These are phyloP conservation scores for Crepidodera aurea DNA, from an alignment of 2,888 invertebrate species.

Conservation along the genomic window DNA sequence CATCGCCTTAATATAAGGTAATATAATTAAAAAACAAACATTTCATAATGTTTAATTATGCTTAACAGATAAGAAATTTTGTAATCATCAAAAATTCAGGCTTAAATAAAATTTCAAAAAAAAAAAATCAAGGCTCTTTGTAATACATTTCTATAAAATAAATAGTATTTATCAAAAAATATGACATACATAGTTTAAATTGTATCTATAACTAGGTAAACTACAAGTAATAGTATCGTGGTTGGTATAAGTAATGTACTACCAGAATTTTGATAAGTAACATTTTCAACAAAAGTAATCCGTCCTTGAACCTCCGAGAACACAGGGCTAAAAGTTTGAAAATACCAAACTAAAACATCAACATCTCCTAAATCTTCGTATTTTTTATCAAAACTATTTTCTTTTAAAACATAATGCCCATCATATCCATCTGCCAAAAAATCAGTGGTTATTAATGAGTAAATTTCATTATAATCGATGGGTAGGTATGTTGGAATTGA, in stretches of 20 bases:
- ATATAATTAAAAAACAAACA: too few species aligned
- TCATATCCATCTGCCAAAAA: constrained; percentile 81
- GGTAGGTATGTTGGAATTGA: constrained; percentile 66
- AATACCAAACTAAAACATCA: constrained; percentile 66
- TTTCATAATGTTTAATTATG: too few species aligned
- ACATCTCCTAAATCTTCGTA: constrained; percentile 64
- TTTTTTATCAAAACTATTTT: constrained; percentile 55
- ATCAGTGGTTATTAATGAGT: constrained; percentile 71
- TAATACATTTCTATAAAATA: too few species aligned
- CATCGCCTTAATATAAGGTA: too few species aligned
- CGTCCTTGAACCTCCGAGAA: constrained; percentile 73
- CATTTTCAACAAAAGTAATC: constrained; percentile 56
- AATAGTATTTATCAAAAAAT: too few species aligned
- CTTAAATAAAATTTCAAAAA: too few species aligned
- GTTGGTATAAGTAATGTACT: background rate
- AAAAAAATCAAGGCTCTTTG: too few species aligned
- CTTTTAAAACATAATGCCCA: constrained; percentile 66
- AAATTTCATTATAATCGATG: constrained; percentile 65
- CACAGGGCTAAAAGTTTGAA: constrained; percentile 68
- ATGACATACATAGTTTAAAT: too few species aligned
- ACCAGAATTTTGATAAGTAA: background rate
- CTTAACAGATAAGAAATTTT: too few species aligned
- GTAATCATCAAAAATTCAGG: too few species aligned
- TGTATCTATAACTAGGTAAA: too few species aligned
- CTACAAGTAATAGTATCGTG: too few species aligned